Percentiles rank a stretch among this genome's conserved stretches.
phyloP scores from a whole-genome alignment of 2,113 vertebrate genomes.

The Scomber scombrus region DNA sequence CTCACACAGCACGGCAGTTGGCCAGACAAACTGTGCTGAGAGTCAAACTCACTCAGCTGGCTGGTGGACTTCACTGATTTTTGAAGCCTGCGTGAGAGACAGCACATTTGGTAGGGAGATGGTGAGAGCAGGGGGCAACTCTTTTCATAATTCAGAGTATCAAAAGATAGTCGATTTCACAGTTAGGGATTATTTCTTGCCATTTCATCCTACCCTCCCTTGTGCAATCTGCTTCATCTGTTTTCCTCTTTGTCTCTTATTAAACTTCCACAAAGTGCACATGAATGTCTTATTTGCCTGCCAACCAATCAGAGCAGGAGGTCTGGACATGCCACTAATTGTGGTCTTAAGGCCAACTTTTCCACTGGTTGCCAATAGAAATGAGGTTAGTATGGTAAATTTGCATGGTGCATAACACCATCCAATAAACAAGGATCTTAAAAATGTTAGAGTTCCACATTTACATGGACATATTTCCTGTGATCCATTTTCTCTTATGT shows the following conservation, averaged over 20 bases:
- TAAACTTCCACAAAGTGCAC: constrained; percentile 41
- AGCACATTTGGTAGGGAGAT: constrained; percentile 29
- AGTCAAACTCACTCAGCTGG: constrained; percentile 39
- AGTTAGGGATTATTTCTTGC: constrained; percentile 35
- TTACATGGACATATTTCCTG: not conserved
- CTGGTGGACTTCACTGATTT: constrained; percentile 53
- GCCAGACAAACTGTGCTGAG: constrained; percentile 62
- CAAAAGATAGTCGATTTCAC: constrained; percentile 57
- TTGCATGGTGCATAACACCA: not conserved
- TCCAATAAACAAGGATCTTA: not conserved
- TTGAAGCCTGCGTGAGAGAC: constrained; percentile 16
- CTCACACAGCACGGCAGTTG: constrained; percentile 41
- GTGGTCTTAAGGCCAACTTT: constrained; percentile 51
- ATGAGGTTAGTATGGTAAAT: constrained; percentile 37
- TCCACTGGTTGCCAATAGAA: constrained; percentile 50
- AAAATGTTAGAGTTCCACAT: not conserved
- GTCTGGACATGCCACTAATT: constrained; percentile 56
- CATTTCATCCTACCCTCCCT: constrained; percentile 29
- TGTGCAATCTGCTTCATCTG: constrained; percentile 49
- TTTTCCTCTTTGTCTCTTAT: constrained; percentile 52
- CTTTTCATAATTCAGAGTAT: constrained; percentile 40
- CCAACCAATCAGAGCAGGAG: constrained; percentile 56
- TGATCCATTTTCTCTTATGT: not conserved
- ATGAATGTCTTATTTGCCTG: constrained; percentile 49
- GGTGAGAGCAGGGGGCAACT: not conserved